Evolutionary conservation across 2,113 vertebrate species (phyloP).

Genomic region (Oxyruncus cristatus): DNA sequence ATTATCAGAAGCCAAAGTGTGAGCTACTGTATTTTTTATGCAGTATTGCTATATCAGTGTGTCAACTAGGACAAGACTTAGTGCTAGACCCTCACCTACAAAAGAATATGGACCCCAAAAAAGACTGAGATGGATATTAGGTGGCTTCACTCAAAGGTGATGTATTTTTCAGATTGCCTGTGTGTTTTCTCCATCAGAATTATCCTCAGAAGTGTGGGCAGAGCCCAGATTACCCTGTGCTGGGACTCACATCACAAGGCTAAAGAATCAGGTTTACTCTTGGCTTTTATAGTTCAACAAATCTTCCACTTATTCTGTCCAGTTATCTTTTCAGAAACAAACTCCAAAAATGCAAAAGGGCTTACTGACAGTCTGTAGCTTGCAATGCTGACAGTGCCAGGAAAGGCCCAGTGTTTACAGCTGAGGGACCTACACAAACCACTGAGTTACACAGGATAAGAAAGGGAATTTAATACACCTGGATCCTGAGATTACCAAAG

Average conservation of each 20-base stretch:
- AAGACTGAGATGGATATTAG: neutral
- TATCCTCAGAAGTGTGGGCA: fast-evolving
- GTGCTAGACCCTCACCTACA: neutral
- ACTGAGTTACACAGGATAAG: neutral
- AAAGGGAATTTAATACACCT: neutral
- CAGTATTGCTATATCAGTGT: neutral
- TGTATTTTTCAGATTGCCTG: neutral
- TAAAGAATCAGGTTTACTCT: neutral
- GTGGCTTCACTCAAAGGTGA: neutral
- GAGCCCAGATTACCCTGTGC: neutral
- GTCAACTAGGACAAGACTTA: neutral
- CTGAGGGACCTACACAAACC: fast-evolving
- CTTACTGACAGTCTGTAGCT: neutral
- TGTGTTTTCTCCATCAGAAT: neutral
- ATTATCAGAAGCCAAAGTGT: fast-evolving
- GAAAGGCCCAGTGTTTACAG: neutral
- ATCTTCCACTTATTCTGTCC: neutral
- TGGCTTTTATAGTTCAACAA: neutral
- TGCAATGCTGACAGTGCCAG: neutral
- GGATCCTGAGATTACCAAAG: neutral
- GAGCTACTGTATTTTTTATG: neutral
- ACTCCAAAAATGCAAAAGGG: neutral
- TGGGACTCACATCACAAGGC: neutral
- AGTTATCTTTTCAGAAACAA: neutral
- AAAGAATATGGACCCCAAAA: neutral